Conservation (phyloP, 1,140 invertebrate genomes). For the Brachionus sp. region DNA sequence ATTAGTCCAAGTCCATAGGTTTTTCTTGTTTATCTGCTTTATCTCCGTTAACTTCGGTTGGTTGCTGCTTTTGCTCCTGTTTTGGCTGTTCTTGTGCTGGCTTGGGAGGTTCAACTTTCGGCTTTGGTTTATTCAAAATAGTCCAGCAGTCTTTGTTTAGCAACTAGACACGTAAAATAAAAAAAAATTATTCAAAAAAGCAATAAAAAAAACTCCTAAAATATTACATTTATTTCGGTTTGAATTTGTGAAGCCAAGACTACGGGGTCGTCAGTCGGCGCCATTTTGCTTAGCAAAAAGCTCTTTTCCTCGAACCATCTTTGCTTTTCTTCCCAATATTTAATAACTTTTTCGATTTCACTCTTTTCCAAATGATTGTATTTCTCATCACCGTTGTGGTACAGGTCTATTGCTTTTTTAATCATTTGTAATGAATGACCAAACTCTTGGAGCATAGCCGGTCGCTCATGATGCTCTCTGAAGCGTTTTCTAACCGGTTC, state of each 20-base stretch:
- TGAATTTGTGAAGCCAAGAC: slow-evolving; percentile 73
- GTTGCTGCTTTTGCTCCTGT: neutral
- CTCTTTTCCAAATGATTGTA: slow-evolving; percentile 76
- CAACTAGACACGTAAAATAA: neutral
- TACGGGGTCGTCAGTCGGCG: slow-evolving; percentile 65
- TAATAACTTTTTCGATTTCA: slow-evolving; percentile 71
- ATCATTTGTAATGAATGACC: slow-evolving; percentile 69
- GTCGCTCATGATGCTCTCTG: slow-evolving; percentile 73
- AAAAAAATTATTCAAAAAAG: too few species aligned
- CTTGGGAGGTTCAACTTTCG: slow-evolving; percentile 42
- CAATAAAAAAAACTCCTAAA: neutral
- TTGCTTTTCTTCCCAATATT: slow-evolving; percentile 61
- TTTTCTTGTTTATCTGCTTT: slow-evolving; percentile 7
- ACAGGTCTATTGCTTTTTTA: slow-evolving; percentile 71
- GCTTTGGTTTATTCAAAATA: slow-evolving; percentile 46
- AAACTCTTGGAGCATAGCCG: slow-evolving; percentile 72
- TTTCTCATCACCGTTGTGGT: slow-evolving; percentile 67
- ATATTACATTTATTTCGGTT: slow-evolving; percentile 67
- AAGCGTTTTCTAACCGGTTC: slow-evolving; percentile 78
- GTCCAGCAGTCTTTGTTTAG: slow-evolving; percentile 27
- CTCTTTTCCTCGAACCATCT: slow-evolving; percentile 73
- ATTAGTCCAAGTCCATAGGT: slow-evolving; percentile 40
- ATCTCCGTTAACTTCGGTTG: neutral
- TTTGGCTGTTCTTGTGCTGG: neutral
- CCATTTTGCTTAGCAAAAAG: slow-evolving; percentile 64